Base-by-base conservation (phyloP, 2,888 invertebrate genomes). In the Tetragnatha montana region DNA sequence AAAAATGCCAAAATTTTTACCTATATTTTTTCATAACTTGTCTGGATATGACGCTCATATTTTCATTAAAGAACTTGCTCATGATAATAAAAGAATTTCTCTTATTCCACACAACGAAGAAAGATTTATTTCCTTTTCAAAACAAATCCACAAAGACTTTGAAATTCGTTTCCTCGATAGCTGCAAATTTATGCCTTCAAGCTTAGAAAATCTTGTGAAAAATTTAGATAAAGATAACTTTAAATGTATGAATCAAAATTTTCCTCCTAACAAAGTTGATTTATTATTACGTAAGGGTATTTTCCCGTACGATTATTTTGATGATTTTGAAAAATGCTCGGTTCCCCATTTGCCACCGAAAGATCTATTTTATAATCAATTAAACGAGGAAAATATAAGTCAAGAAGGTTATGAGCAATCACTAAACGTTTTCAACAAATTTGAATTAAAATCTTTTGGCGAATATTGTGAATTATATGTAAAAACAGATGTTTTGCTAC, bases 401-500 rank as follows among this genome's bases (percentile, higher is more conserved):
- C 17, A 81, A 19, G 75, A 91, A 14, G 89, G 91, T 49, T 92
- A 92, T 90, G 22, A 80, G 14, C 91, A 92, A 91, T 92, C 92
- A 7, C 17, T 91, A 51, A 50, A 87, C 84, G 88, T 92, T 69
- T 92, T 92, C 92, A 91, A 92, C n/a, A 68, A 88, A 84, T 91
- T 92, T 75, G 81, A 90, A 0, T 91, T 91, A 51, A 81, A 89
- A 12, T 92, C 87, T 82, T 87, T 92, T 69, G 88, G 91, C 80
- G 91, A 92, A 86, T 92, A 92, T 88, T 88, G 91, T 78, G 89
- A 89, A 78, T 82, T 92, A 51, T 92, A 92, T 90, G 90, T 92
- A 85, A 91, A 89, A 69, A 91, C 92, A 35, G 92, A 92, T 92
- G 92, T 92, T 0, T 87, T 92, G 17, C 90, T 92, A 17, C 91